phyloP scores from a whole-genome alignment of 2,113 vertebrate species.

The Micromys minutus region DNA sequence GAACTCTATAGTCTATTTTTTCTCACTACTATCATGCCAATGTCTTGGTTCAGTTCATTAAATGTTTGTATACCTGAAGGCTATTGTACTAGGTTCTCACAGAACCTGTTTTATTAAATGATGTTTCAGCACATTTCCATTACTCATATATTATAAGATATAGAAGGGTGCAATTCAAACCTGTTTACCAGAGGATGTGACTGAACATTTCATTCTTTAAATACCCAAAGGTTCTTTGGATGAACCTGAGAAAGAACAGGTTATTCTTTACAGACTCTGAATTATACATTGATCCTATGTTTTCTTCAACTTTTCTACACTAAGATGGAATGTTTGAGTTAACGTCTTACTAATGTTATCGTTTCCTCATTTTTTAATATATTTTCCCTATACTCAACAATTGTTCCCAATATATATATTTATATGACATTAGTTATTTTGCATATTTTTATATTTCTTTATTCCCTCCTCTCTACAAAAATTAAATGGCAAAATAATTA shows the following conservation, averaged over 20 bases:
- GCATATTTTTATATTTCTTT: not conserved
- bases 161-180: not conserved
- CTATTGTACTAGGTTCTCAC: not conserved
- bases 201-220: not conserved
- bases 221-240: not conserved
- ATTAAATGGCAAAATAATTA: slow-evolving; percentile 13
- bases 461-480: not conserved
- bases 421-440: not conserved
- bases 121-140: not conserved
- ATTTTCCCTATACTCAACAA: not conserved
- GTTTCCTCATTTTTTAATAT: not conserved
- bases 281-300: not conserved
- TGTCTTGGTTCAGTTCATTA: not conserved
- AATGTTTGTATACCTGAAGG: not conserved
- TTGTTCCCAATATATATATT: not conserved
- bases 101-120: slow-evolving; percentile 34
- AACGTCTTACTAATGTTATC: not conserved
- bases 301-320: not conserved
- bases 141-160: not conserved
- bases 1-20: slow-evolving; percentile 5
- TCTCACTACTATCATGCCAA: not conserved
- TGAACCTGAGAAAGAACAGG: not conserved
- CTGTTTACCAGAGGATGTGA: not conserved
- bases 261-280: not conserved
- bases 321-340: not conserved